phyloP scores from a whole-genome alignment of 2,888 invertebrate genomes.

The Lutraria lutraria region DNA sequence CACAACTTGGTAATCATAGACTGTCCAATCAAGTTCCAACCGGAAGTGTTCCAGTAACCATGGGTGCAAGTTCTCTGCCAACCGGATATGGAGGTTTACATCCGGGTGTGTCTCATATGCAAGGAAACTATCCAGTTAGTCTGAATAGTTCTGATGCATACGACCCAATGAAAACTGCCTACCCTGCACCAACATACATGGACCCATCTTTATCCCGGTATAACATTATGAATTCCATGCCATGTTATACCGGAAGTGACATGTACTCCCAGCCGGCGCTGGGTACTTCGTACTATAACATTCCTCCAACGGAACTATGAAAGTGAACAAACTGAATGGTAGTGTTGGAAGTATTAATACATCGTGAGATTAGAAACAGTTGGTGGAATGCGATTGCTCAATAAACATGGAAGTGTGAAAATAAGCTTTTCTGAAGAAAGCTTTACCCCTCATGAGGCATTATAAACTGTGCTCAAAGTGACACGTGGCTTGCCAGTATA shows the following conservation, averaged over 20 bases:
- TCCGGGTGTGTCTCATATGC: conserved; percentile 53
- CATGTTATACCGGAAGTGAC: conserved; percentile 61
- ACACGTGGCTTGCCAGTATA: not conserved
- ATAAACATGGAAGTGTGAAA: not conserved
- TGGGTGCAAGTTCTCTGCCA: conserved; percentile 43
- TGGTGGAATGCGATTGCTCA: not conserved
- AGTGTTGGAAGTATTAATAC: not conserved
- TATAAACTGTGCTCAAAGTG: conserved; percentile 5
- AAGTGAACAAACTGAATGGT: not conserved
- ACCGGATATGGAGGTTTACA: conserved; percentile 55
- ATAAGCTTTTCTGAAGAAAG: not conserved
- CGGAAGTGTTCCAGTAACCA: conserved; percentile 54
- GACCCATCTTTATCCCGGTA: conserved; percentile 63
- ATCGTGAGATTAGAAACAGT: not conserved
- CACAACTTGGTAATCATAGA: conserved; percentile 43
- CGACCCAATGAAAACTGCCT: conserved; percentile 67
- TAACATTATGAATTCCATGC: conserved; percentile 56
- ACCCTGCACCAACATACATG: conserved; percentile 68
- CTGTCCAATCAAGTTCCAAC: conserved; percentile 37
- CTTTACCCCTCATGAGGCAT: conserved; percentile 7
- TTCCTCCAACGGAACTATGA: conserved; percentile 68
- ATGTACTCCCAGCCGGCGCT: conserved; percentile 60
- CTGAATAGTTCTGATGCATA: conserved; percentile 59
- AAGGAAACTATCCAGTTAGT: conserved; percentile 44
- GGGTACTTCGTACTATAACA: conserved; percentile 63